Percentiles rank a stretch among this genome's conserved stretches.
Evolutionary conservation across 2,797 vertebrate genomes (phyloP).

Genomic region (Danionella dracula): DNA sequence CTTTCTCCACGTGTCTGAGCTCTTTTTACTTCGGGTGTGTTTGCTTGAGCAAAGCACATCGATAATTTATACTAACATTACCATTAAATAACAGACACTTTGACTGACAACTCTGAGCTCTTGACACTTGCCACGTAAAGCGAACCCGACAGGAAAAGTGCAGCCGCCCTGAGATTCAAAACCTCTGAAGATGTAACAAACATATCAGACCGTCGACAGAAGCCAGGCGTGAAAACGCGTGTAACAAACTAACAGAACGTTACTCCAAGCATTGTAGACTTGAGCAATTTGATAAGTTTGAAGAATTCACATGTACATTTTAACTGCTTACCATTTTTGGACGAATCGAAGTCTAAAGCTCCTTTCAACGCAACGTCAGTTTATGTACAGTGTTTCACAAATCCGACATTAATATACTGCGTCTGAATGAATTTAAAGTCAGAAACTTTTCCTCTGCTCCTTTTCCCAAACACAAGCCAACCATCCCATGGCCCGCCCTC

Average conservation of each 20-base stretch:
- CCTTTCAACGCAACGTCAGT: not conserved
- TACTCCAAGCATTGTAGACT: not conserved
- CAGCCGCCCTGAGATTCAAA: not conserved
- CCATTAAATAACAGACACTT: too few relatives aligned
- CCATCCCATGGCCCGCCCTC: conserved; percentile 43
- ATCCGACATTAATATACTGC: not conserved
- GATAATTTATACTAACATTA: not conserved
- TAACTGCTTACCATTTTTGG: conserved; percentile 13
- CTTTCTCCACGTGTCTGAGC: too few relatives aligned
- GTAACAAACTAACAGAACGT: not conserved
- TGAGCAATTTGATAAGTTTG: not conserved
- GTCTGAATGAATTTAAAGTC: conserved; percentile 35
- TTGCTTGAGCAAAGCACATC: too few relatives aligned
- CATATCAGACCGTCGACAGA: not conserved
- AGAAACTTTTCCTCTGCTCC: conserved; percentile 34
- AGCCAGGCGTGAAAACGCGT: too few relatives aligned
- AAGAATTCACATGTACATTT: not conserved
- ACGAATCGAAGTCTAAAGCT: not conserved
- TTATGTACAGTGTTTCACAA: not conserved
- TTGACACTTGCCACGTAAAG: conserved; percentile 21
- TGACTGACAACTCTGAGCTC: not conserved
- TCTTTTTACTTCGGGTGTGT: too few relatives aligned
- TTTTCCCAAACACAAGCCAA: conserved; percentile 50
- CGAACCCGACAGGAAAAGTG: conserved; percentile 16
- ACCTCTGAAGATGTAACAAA: not conserved